Evolutionary conservation across 2,113 vertebrate genomes (phyloP).

Genomic region (Phycodurus eques): DNA sequence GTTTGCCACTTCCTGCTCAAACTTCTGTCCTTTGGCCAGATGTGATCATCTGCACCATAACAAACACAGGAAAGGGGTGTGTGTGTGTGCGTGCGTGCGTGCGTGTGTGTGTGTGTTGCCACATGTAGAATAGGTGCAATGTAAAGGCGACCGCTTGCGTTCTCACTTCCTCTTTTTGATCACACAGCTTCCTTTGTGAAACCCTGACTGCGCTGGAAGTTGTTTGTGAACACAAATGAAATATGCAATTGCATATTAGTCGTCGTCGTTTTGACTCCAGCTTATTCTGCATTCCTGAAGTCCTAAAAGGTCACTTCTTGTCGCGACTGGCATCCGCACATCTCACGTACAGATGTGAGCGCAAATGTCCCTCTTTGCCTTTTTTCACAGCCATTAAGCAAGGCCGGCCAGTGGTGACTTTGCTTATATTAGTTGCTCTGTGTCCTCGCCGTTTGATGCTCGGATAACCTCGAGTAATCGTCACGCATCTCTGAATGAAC

Average conservation of each 20-base stretch:
- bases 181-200: slow-evolving; percentile 22
- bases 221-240: slow-evolving; percentile 11
- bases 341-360: not conserved
- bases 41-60: slow-evolving; percentile 54
- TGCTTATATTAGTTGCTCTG: not conserved
- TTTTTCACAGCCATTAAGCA: not conserved
- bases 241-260: not conserved
- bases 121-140: not conserved
- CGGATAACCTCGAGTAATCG: not conserved
- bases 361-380: not conserved
- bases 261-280: not conserved
- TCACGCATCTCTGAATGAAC: not conserved
- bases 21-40: slow-evolving; percentile 45
- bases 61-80: slow-evolving; percentile 63
- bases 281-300: slow-evolving; percentile 10
- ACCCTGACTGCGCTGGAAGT: slow-evolving; percentile 6
- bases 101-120: slow-evolving; percentile 17
- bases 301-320: slow-evolving; percentile 44
- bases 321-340: slow-evolving; percentile 17
- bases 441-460: not conserved
- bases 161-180: not conserved
- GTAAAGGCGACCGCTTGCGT: not conserved
- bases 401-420: not conserved
- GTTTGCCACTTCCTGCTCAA: slow-evolving; percentile 60
- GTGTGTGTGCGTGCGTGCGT: slow-evolving; percentile 14